Evolutionary conservation across 2,797 vertebrate genomes (phyloP).

Genomic region (Pipistrellus pygmaeus): DNA sequence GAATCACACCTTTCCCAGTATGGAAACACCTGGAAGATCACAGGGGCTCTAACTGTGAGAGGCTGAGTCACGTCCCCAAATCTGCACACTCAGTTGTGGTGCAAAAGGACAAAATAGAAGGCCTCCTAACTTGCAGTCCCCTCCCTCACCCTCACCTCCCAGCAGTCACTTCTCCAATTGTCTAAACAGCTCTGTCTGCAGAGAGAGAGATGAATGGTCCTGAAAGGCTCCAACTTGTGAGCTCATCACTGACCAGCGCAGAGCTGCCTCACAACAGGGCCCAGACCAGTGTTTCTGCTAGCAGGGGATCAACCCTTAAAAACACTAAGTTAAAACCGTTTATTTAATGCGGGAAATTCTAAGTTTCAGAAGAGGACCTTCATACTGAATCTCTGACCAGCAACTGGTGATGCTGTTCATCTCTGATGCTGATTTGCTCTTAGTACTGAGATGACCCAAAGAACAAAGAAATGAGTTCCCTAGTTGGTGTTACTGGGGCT

Average conservation of each 20-base stretch:
- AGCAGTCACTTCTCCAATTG: too few species aligned
- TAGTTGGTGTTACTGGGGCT: neutral
- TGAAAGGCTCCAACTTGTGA: neutral
- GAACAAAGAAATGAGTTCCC: neutral
- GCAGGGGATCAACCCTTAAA: neutral
- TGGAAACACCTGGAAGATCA: rapidly evolving
- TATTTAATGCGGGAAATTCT: neutral
- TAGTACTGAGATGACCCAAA: neutral
- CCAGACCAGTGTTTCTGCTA: neutral
- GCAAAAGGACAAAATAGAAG: neutral
- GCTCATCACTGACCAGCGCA: neutral
- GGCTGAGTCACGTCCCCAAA: neutral
- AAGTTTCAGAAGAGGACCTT: neutral
- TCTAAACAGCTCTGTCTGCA: neutral
- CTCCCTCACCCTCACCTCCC: neutral
- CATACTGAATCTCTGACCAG: neutral
- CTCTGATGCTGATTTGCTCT: constrained; percentile 11
- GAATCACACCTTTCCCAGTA: neutral
- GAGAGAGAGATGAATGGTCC: neutral
- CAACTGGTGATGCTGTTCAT: neutral
- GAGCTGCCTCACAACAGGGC: neutral
- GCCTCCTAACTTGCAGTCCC: neutral
- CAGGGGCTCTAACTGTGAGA: neutral
- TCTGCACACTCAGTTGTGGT: neutral
- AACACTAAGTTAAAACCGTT: neutral